A percentile compares a stretch with the other conserved stretches of the same genome.
Conservation (phyloP, 2,888 invertebrate genomes). For the Caenorhabditis japonica region DNA sequence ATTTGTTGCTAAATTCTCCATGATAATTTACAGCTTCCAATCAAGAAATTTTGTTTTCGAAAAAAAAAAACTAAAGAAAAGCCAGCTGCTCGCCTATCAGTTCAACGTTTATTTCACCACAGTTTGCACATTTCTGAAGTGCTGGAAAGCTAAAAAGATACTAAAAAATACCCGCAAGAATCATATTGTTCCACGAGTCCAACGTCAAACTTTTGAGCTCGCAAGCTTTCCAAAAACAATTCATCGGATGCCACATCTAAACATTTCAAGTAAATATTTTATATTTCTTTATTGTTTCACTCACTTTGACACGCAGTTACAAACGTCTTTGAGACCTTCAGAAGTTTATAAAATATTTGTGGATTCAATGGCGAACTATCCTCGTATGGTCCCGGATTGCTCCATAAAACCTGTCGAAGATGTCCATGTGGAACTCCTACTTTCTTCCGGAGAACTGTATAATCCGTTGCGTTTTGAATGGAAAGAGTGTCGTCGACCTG, state of each 20-base stretch:
- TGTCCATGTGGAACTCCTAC: slow-evolving; percentile 54
- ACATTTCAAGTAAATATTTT: no score
- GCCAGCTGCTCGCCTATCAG: no score
- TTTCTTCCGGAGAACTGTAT: slow-evolving; percentile 50
- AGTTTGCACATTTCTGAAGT: no score
- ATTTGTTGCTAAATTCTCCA: no score
- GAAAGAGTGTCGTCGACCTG: slow-evolving; percentile 53
- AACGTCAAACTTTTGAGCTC: slow-evolving; percentile 61
- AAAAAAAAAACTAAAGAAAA: no score
- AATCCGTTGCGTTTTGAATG: slow-evolving; percentile 21
- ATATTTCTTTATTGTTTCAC: no score
- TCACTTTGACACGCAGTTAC: slow-evolving; percentile 60
- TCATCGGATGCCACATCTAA: slow-evolving; percentile 53
- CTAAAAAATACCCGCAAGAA: slow-evolving; percentile 62
- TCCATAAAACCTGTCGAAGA: slow-evolving; percentile 67
- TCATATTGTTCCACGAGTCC: slow-evolving; percentile 74
- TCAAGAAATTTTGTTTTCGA: no score
- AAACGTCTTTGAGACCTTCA: slow-evolving; percentile 65
- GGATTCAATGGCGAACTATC: slow-evolving; percentile 72
- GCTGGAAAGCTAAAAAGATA: no score
- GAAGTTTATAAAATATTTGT: slow-evolving; percentile 65
- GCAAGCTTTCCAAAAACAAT: slow-evolving; percentile 45
- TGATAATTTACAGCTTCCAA: no score
- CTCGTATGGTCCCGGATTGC: slow-evolving; percentile 72
- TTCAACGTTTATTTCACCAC: no score